Evolutionary conservation across 1,140 invertebrate species (phyloP).

Genomic region (Halesus radiatus): DNA sequence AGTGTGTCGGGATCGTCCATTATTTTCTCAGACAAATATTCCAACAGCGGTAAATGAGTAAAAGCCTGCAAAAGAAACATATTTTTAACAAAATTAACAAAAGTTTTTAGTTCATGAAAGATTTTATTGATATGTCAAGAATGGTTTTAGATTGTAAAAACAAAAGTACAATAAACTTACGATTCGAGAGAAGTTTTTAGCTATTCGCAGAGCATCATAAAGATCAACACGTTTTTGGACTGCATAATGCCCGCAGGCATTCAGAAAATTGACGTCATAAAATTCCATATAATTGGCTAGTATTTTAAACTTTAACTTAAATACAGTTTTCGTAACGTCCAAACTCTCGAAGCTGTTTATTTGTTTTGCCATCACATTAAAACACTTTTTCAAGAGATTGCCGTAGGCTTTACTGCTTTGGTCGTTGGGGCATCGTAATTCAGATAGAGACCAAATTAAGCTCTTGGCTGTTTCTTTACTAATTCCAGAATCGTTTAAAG

Average conservation of each 20-base stretch:
- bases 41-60: conserved; percentile 69
- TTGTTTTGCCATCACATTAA: conserved; percentile 65
- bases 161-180: conserved; percentile 62
- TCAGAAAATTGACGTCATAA: conserved; percentile 73
- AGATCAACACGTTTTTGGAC: conserved; percentile 69
- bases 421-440: conserved; percentile 63
- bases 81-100: conserved; percentile 1
- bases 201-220: conserved; percentile 66
- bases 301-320: conserved; percentile 18
- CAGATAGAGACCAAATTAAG: conserved; percentile 69
- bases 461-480: conserved; percentile 65
- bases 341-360: conserved; percentile 64
- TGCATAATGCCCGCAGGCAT: conserved; percentile 66
- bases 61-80: conserved; percentile 66
- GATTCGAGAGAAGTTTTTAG: conserved; percentile 69
- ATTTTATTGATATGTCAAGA: neutral
- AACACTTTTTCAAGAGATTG: conserved; percentile 65
- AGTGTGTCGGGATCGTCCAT: conserved; percentile 59
- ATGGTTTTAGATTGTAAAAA: no score
- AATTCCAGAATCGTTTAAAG: conserved; percentile 65
- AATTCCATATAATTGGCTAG: conserved; percentile 65
- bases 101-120: neutral
- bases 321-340: conserved; percentile 60
- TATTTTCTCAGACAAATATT: conserved; percentile 68
- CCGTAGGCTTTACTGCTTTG: conserved; percentile 30